phyloP scores from a whole-genome alignment of 2,113 vertebrate species.

The Pycnonotus jocosus region DNA sequence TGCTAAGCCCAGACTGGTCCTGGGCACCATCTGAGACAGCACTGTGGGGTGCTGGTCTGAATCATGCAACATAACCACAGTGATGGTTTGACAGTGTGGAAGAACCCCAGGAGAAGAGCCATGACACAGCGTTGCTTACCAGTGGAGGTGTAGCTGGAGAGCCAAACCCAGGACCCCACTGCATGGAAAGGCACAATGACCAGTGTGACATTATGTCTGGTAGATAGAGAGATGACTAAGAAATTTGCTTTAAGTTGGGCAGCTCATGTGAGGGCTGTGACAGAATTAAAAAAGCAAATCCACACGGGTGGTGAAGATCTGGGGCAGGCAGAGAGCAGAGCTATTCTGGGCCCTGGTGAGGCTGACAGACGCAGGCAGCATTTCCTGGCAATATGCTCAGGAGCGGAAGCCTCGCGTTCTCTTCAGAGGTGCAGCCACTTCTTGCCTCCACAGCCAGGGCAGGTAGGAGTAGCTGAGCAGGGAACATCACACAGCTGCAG shows the following conservation, averaged over 20 bases:
- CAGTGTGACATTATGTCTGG: background rate
- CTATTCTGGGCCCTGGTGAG: background rate
- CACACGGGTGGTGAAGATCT: background rate
- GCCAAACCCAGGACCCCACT: background rate
- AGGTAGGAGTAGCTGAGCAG: background rate
- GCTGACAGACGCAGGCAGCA: background rate
- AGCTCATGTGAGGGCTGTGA: background rate
- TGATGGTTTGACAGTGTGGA: background rate
- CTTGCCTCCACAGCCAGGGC: background rate
- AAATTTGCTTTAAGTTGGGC: background rate
- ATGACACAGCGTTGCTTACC: background rate
- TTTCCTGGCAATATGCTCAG: background rate
- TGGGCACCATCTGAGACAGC: rapidly evolving
- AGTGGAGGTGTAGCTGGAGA: background rate
- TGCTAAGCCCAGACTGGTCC: background rate
- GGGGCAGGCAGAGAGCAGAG: background rate
- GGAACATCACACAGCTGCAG: rapidly evolving
- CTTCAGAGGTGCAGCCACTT: background rate
- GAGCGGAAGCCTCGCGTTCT: rapidly evolving
- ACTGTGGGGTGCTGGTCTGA: rapidly evolving
- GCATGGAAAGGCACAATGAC: background rate
- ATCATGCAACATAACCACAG: background rate
- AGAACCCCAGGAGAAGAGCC: background rate
- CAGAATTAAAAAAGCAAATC: background rate
- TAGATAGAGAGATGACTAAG: background rate